A percentile compares a stretch with the other conserved stretches of the same genome.
Evolutionary conservation across 2,113 vertebrate species (phyloP).

Genomic region (Genyomyrus donnyi): DNA sequence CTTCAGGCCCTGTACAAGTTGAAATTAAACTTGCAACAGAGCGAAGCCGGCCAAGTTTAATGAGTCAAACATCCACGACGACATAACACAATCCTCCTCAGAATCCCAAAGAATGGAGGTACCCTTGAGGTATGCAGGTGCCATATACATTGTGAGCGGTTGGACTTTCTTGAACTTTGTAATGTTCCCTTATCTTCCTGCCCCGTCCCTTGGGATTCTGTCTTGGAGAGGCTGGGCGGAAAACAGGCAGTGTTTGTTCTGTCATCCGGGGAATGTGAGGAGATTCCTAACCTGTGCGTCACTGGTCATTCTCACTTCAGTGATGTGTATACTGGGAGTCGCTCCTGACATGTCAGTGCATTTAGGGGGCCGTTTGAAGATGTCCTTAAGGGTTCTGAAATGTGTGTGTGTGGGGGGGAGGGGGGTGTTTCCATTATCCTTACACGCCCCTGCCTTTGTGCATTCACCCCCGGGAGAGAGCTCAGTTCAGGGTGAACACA

Average conservation of each 20-base stretch:
- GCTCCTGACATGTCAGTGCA: neutral
- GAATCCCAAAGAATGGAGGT: neutral
- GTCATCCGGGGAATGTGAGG: slow-evolving; percentile 7
- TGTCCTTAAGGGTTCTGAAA: neutral
- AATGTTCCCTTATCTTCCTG: neutral
- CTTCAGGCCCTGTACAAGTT: neutral
- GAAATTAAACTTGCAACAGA: neutral
- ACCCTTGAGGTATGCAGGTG: neutral
- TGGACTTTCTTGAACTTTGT: neutral
- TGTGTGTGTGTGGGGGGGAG: neutral
- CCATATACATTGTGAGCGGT: neutral
- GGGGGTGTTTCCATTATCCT: neutral
- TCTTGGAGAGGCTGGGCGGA: neutral
- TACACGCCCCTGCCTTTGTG: slow-evolving; percentile 9
- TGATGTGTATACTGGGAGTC: slow-evolving; percentile 25
- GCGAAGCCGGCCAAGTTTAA: neutral
- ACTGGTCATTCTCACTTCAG: slow-evolving; percentile 33
- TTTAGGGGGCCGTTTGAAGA: slow-evolving; percentile 16
- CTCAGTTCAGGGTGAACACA: slow-evolving; percentile 19
- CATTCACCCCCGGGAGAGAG: neutral
- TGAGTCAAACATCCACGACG: neutral
- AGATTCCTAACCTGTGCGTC: slow-evolving; percentile 42
- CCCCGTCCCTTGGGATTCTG: neutral
- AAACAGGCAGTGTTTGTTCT: neutral
- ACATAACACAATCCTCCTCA: neutral